Evolutionary conservation across 2,113 vertebrate species (phyloP), one percentile per base, ranked within the genome.

Genomic region (Rynchops niger): DNA sequence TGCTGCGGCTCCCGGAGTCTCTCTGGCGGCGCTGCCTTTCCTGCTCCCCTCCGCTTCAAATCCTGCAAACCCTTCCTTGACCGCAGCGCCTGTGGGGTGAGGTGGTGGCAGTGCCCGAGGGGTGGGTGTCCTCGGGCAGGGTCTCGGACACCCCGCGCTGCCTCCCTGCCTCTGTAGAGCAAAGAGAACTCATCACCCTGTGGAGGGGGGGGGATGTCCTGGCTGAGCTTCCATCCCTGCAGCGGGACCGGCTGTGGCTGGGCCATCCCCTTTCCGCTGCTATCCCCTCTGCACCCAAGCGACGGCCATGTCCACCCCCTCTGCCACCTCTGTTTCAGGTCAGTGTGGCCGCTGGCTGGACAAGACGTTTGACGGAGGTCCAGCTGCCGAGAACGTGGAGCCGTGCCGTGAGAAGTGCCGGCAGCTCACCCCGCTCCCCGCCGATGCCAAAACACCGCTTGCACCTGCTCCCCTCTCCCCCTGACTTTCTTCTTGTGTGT

Each of bases 401-500:
- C 32, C 2, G 0, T 9, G 34, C 22, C 4, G 1, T 2, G 6
- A 43, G 18, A 20, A 66, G 67, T 26, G 61, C 76, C 4, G 5
- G 19, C 86, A 67, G 14, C 55, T 40, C 25, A 2, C 29, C 30
- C 16, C 1, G 1, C 67, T 90, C 45, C 56, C 15, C 9, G 15
- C 20, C 16, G 32, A 7, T 12, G 17, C 58, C 29, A 1, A 61
- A 2, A 5, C 2, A 2, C 40, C 3, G 0, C 5, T 90, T 5
- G 52, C 3, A 4, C 86, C 70, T 2, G 0, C 26, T 5, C 52
- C 45, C 30, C 71, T 69, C n/a, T 27, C 5, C 95, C 85, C 97
- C 98, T 99, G 96, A 99, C 95, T 95, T 93, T 95, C 96, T 97
- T 94, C 92, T 95, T 98, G 71, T 97, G 43, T 98, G 91, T 97